Base-by-base conservation (phyloP, 2,888 invertebrate species). In the Rotaria magnacalcarata region DNA sequence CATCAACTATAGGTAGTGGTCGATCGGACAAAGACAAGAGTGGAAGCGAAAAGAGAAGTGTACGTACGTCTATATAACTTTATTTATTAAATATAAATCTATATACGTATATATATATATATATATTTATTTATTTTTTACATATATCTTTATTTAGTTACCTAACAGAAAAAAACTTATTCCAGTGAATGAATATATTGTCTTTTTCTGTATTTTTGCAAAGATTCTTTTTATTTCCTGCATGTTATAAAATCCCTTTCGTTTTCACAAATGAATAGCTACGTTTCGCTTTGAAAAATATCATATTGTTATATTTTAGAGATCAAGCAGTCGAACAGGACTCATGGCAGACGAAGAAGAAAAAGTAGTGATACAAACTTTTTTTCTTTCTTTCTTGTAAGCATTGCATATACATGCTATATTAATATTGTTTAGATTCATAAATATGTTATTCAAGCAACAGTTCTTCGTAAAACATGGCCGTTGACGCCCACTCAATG, bases 361-460 rank as follows among this genome's bases (percentile, higher is more conserved):
- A 47, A 86, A 87, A 10, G 86, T 84, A 41, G 41, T n/a, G 16
- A 41, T 50, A 24, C 43, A 85, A 34, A 47, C 56, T 8, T 75
- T 11, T 54, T 2, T 86, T 27, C 50, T 50, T 50, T 14, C 50
- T 50, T 50, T 50, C 34, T 34, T 34, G 34, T 1, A 34, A 2
- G 34, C 34, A 34, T 34, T 34, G 34, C 34, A 34, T 34, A 34
- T 34, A 34, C 34, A 34, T 34, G 34, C 34, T 34, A 34, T 34
- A 34, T 2, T 34, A 34, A 34, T 34, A 34, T 54, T 43, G 74
- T 67, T 47, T 87, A 90, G 90, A 89, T 89, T 6, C 91, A 91
- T 88, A 91, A 91, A 88, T 91, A 91, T 88, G 89, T 90, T 43
- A 89, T 91, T n/a, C 90, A 91, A 87, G 91, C 91, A 2, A 88